Base-by-base conservation (phyloP, 2,797 vertebrate genomes). In the Thunnus albacares region DNA sequence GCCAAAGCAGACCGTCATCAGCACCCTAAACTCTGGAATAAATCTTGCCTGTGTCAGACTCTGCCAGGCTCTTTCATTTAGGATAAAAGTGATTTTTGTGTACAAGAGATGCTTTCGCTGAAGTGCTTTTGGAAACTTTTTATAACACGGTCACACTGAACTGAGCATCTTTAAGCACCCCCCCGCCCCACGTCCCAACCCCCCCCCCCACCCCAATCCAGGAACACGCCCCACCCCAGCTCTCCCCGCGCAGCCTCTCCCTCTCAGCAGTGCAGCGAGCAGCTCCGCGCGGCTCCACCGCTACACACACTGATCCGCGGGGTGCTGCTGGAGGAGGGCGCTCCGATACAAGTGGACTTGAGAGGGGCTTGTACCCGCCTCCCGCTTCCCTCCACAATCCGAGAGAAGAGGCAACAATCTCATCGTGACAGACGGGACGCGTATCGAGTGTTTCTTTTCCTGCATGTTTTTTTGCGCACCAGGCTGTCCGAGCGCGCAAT, bases 161-260 rank as follows among this genome's bases (percentile, higher is more conserved):
- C 66, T 26, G 66, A 66, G 57, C 64, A 68, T 89, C 69, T 84
- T 64, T 82, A 59, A 77, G 78, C 85, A 84, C 61, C 35, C 41
- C 63, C 38, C 5, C 33, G 38, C 35, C 45, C 20, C 24, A 8
- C 71, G 20, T 2, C 13, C 14, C 30, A 24, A 1, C 15, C 30
- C 11, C 41, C 13, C 41, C 2, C 15, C 2, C 11, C 55, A 28
- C 28, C 28, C 41, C 41, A 13, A 43, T 43, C 72, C 77, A 73
- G 62, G 79, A 86, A 84, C 82, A 89, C 89, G 77, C 89, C 85
- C 84, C 81, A 28, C 89, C 85, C 84, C 81, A 28, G 72, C 75
- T 63, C 67, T 71, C 56, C 45, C 60, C 43, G 60, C 30, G 38
- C 66, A 22, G 47, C 60, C 71, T 71, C 64, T 58, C 56, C 33